These are phyloP conservation scores for Odontocolon sp. DNA, from an alignment of 2,888 invertebrate genomes.

Conservation along the genomic window DNA sequence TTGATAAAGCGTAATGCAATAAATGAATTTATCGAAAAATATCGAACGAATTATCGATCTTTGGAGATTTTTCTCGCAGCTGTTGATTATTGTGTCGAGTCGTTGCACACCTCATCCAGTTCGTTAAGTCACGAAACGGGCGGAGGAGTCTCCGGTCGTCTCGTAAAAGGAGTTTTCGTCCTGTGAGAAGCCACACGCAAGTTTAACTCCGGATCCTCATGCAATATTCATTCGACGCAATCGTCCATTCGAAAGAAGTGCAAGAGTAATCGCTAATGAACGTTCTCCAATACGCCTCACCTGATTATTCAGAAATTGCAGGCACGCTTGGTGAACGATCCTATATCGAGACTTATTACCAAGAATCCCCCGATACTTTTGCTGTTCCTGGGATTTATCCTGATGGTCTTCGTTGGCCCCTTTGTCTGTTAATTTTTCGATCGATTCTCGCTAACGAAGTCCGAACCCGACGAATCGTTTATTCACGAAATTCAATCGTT, in stretches of 20 bases:
- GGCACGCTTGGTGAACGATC: slow-evolving; percentile 3
- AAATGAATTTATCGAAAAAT: neutral
- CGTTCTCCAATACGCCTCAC: slow-evolving; percentile 20
- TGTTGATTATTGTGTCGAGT: neutral
- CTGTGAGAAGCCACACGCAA: slow-evolving; percentile 33
- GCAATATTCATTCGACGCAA: slow-evolving; percentile 68
- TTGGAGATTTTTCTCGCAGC: neutral
- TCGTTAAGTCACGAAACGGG: slow-evolving; percentile 48
- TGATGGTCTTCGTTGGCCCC: neutral
- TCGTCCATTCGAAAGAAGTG: slow-evolving; percentile 59
- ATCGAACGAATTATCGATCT: slow-evolving; percentile 3
- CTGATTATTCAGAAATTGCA: slow-evolving; percentile 40
- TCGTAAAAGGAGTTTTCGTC: slow-evolving; percentile 41
- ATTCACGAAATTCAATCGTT: neutral
- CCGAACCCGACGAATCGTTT: neutral
- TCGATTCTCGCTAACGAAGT: slow-evolving; percentile 4
- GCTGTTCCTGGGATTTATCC: neutral
- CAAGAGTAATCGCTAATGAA: slow-evolving; percentile 69
- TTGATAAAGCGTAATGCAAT: neutral
- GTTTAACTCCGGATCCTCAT: slow-evolving; percentile 63
- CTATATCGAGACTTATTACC: slow-evolving; percentile 14
- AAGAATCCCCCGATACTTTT: neutral
- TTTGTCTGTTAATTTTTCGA: slow-evolving; percentile 1
- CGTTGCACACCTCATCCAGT: too few species aligned
- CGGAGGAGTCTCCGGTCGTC: slow-evolving; percentile 32